These are phyloP conservation scores for Ammospiza nelsoni DNA, from an alignment of 2,113 vertebrate species.

Conservation along the genomic window DNA sequence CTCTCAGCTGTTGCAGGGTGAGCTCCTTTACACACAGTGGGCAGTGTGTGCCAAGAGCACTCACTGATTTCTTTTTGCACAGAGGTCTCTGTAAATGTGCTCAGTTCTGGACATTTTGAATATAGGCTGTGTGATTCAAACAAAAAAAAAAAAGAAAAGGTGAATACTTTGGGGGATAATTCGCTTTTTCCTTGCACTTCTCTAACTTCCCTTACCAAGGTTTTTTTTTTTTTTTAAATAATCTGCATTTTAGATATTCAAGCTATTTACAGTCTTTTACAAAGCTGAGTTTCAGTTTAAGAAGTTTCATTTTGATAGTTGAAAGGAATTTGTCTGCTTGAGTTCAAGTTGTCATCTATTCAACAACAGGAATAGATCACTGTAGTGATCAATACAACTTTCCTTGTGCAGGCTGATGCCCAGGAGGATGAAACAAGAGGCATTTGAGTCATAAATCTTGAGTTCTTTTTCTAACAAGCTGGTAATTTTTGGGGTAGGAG, in stretches of 20 bases:
- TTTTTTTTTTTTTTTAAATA: neutral
- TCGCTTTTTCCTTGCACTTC: neutral
- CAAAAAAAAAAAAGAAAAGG: neutral
- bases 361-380: neutral
- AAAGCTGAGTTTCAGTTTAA: neutral
- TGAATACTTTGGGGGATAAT: neutral
- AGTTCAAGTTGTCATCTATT: neutral
- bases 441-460: neutral
- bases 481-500: neutral
- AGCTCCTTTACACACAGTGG: neutral
- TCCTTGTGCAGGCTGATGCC: neutral
- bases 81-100: neutral
- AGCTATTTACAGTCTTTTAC: neutral
- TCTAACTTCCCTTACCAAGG: neutral
- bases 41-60: neutral
- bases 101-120: neutral
- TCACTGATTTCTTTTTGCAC: neutral
- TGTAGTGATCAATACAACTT: neutral
- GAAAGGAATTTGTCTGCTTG: neutral
- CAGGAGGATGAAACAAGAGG: neutral
- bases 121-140: rapidly evolving
- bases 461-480: neutral
- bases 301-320: neutral
- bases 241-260: neutral
- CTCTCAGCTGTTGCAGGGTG: neutral